phyloP scores from a whole-genome alignment of 1,140 invertebrate genomes.

The Dendroctonus valens region DNA sequence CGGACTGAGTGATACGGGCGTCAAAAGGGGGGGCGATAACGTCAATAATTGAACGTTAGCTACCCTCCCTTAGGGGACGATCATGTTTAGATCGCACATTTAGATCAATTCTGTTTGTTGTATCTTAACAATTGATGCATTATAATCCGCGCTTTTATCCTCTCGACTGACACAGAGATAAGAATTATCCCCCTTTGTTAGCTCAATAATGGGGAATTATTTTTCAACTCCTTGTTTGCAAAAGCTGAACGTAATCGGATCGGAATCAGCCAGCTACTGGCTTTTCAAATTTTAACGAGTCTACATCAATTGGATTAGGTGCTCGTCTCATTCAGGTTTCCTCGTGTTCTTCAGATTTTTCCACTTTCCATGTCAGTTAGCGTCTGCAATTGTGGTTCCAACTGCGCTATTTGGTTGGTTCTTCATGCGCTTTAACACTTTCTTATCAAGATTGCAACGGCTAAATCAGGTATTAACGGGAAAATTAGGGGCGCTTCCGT shows the following conservation, averaged over 20 bases:
- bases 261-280: not conserved
- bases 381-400: too few relatives aligned
- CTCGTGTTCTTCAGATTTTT: too few relatives aligned
- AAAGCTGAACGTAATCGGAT: conserved; percentile 1
- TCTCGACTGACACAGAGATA: conserved; percentile 43
- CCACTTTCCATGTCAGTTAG: too few relatives aligned
- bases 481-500: conserved; percentile 15
- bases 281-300: conserved; percentile 20
- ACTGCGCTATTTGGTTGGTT: too few relatives aligned
- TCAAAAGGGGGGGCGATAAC: conserved; percentile 45
- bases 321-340: too few relatives aligned
- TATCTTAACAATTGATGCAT: conserved; percentile 48
- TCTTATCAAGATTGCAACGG: not conserved
- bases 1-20: conserved; percentile 42
- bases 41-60: conserved; percentile 47
- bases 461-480: conserved; percentile 19
- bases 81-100: conserved; percentile 50
- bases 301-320: not conserved
- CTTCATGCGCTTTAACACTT: too few relatives aligned
- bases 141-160: conserved; percentile 46
- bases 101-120: conserved; percentile 51
- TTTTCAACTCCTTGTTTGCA: conserved; percentile 32
- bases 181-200: conserved; percentile 43
- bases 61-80: conserved; percentile 40
- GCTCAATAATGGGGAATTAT: conserved; percentile 38